A percentile compares a stretch with the other conserved stretches of the same genome.
phyloP scores from a whole-genome alignment of 2,888 invertebrate genomes.

The Chloromyia formosa region DNA sequence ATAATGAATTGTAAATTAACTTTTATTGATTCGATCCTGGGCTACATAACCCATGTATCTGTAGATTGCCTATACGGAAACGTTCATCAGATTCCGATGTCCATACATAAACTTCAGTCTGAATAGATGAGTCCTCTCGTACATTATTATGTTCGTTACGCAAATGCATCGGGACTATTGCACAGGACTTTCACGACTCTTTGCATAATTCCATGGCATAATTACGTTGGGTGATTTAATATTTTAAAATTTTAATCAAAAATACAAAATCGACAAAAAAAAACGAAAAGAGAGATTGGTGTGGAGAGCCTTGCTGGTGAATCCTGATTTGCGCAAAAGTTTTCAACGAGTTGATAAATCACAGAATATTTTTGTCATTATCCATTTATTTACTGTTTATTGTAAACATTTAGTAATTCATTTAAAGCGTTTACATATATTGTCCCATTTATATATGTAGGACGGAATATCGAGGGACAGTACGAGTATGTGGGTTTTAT shows the following conservation, averaged over 20 bases:
- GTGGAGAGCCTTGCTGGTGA: no score
- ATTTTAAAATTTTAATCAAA: constrained; percentile 34
- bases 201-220: constrained; percentile 9
- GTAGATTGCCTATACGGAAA: not conserved
- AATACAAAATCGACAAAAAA: not conserved
- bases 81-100: no score
- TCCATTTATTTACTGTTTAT: constrained; percentile 23
- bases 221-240: constrained; percentile 30
- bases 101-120: no score
- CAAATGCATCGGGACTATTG: no score
- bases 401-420: not conserved
- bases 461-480: no score
- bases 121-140: no score
- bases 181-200: not conserved
- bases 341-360: constrained; percentile 25
- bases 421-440: not conserved
- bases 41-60: not conserved
- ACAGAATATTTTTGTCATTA: constrained; percentile 16
- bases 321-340: not conserved
- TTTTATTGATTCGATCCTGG: constrained; percentile 31
- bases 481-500: no score
- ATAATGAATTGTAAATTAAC: constrained; percentile 40
- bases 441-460: not conserved
- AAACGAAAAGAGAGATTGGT: no score
- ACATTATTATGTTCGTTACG: no score